Conservation (phyloP, 2,888 invertebrate genomes). For the Eumerus sabulonum region DNA sequence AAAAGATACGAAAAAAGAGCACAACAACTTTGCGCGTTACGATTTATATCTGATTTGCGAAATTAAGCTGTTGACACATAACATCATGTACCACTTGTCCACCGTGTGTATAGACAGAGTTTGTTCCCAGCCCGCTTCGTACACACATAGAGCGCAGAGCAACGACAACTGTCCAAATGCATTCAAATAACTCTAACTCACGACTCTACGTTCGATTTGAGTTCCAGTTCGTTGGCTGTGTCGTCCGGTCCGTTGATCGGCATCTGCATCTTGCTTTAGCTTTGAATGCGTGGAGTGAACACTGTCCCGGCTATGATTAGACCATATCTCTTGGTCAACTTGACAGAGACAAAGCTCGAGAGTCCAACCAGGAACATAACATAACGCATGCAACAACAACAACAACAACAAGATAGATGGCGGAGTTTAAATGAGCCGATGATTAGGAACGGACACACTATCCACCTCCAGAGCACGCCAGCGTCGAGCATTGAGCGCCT, state of each 20-base stretch:
- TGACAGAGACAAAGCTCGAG: slow-evolving; percentile 62
- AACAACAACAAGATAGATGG: slow-evolving; percentile 16
- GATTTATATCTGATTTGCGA: slow-evolving; percentile 72
- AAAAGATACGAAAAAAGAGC: slow-evolving; percentile 46
- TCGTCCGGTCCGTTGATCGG: slow-evolving; percentile 9
- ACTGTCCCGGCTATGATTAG: slow-evolving; percentile 55
- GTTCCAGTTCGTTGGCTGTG: slow-evolving; percentile 19
- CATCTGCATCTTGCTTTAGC: not conserved
- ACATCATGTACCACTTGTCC: slow-evolving; percentile 78
- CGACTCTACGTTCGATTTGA: slow-evolving; percentile 69
- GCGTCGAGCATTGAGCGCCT: not conserved
- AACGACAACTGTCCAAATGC: slow-evolving; percentile 59
- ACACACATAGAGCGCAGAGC: slow-evolving; percentile 13
- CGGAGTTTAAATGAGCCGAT: slow-evolving; percentile 49
- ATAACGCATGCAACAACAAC: slow-evolving; percentile 16
- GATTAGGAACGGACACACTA: slow-evolving; percentile 51
- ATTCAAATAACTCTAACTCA: slow-evolving; percentile 67
- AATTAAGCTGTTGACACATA: slow-evolving; percentile 79
- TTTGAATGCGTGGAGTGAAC: slow-evolving; percentile 29
- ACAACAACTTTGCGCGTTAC: slow-evolving; percentile 25
- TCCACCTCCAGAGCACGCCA: not conserved
- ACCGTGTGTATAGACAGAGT: slow-evolving; percentile 47
- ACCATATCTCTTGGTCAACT: slow-evolving; percentile 67
- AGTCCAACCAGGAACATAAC: slow-evolving; percentile 46
- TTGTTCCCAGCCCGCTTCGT: slow-evolving; percentile 43